Evolutionary conservation across 2,113 vertebrate species (phyloP), one percentile per base, ranked within the genome.

Genomic region (Eublepharis macularius): DNA sequence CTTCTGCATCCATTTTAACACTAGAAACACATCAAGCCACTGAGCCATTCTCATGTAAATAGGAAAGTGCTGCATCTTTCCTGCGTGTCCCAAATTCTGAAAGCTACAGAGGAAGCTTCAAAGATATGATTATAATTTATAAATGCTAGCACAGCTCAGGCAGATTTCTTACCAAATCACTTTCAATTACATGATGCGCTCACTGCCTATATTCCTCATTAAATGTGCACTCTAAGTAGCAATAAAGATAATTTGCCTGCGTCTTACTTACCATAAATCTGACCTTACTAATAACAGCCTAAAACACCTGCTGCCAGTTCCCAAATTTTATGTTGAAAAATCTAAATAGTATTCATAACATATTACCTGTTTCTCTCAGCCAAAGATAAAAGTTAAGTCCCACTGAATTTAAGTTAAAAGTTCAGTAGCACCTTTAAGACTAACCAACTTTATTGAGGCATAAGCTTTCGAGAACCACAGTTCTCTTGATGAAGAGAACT

Each of bases 191-290:
- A 82, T 47, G 0, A 49, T 88, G 76, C 13, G 45, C 39, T 84
- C 84, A n/a, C 21, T 92, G 81, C 81, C 82, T 93, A 76, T 90
- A 86, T 90, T 90, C 76, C 57, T 88, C 85, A 90, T 92, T 94
- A 92, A 86, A 78, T n/a, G 43, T 21, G 83, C 4, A 84, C 81
- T 6, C 0, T 80, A 86, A 91, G 77, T 60, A 88, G 73, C 72
- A 90, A 88, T 91, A 92, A 94, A 90, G 81, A 90, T 57, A 24
- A 1, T 92, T 89, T 89, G 83, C 49, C 82, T 80, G 57, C 82
- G 68, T 84, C 82, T 76, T 79, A 80, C 88, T 90, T 88, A 83
- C 85, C 87, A 86, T 26, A 43, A 1, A 80, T 45, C 77, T 92
- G 93, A 94, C 65, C 80, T 85, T 74, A 41, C 84, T 88, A 84